A percentile compares a stretch with the other conserved stretches of the same genome.
These are phyloP conservation scores for Geothlypis trichas DNA, from an alignment of 2,113 vertebrate species.

Conservation along the genomic window DNA sequence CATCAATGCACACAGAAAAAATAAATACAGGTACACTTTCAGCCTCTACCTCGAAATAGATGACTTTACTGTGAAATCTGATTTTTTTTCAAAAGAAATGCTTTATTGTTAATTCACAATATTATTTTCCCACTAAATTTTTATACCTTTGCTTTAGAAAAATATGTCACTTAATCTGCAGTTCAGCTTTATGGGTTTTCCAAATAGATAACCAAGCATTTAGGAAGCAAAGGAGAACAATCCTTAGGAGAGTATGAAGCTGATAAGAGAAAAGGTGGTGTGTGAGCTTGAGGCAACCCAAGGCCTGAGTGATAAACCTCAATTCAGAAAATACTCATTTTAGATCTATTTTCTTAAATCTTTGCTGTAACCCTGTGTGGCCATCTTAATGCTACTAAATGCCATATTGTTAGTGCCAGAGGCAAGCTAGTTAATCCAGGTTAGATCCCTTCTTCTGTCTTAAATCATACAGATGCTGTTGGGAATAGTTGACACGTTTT, in stretches of 20 bases:
- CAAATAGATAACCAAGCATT: background rate
- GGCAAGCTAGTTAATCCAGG: background rate
- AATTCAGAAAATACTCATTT: background rate
- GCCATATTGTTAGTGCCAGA: background rate
- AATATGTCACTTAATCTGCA: background rate
- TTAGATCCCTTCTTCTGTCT: background rate
- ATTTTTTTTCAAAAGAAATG: background rate
- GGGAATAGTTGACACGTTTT: background rate
- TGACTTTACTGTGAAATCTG: background rate
- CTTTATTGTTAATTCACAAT: background rate
- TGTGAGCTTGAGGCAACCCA: background rate
- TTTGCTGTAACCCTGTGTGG: background rate
- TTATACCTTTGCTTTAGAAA: background rate
- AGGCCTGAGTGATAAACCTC: background rate
- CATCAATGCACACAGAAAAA: background rate
- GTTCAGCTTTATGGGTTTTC: background rate
- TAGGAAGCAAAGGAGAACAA: background rate
- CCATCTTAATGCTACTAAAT: background rate
- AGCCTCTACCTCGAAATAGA: background rate
- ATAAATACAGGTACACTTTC: background rate
- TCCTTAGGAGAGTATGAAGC: background rate
- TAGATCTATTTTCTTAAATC: background rate
- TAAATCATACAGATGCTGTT: background rate
- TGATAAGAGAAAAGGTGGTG: background rate
- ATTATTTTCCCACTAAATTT: background rate